Evolutionary conservation across 2,113 vertebrate genomes (phyloP), one percentile per base, ranked within the genome.

Genomic region (Hyperopisus bebe): DNA sequence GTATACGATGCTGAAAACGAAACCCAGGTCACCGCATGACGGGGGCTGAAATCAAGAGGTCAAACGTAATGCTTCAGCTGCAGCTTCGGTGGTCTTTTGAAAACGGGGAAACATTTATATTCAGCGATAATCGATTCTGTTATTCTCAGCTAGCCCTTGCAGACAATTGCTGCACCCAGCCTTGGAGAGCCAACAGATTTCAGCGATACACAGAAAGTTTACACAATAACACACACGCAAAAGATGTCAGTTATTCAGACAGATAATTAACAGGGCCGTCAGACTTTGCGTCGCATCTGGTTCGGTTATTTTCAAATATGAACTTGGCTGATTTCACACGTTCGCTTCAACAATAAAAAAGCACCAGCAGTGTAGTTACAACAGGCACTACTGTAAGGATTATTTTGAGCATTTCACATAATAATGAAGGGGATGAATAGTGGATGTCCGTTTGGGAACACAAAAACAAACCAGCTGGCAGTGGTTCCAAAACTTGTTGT

Each of bases 391-490:
- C 82, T 46, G 82, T 46, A 84, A 84, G 39, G 82, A 84, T 74
- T 74, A n/a, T 66, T 88, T 44, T 55, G 27, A 87, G 27, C 50
- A 44, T 88, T 88, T 88, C 53, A 44, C 53, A 46, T 70, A 47
- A 88, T 74, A 48, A 89, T 50, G 70, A 39, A 51, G 88, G n/a
- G n/a, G 47, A 80, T 80, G 24, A 83, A 89, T 84, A 42, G 39
- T 58, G 77, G 50, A 84, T 27, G 42, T 82, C 88, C 3, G 31
- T 39, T 15, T 24, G n/a, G 15, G 53, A 88, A 88, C 53, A 88
- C 35, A 62, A n/a, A 86, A 42, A 80, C 46, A 80, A 51, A 89
- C 19, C 21, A 48, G 31, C 39, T 88, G 53, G 31, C 58, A 47
- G 21, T 66, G 24, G 44, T 27, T 88, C 58, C 66, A 51, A n/a